phyloP scores from a whole-genome alignment of 2,797 vertebrate species.

The Linurgus olivaceus region DNA sequence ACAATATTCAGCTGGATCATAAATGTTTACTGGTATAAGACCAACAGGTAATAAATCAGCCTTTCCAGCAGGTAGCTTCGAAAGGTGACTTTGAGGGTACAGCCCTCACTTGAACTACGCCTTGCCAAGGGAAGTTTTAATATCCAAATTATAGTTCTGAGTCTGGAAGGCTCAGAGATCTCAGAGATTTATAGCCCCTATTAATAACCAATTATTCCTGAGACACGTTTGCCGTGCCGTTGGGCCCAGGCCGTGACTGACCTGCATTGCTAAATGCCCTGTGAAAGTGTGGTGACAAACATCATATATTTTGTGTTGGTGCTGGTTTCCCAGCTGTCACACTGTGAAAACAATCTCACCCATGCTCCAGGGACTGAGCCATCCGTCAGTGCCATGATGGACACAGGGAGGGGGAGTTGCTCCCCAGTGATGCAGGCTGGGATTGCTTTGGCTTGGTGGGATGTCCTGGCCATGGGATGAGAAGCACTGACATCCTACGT shows the following conservation, averaged over 20 bases:
- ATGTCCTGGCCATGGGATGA: background rate
- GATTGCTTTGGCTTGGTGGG: background rate
- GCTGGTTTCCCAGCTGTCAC: conserved; percentile 8
- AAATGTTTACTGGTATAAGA: conserved; percentile 55
- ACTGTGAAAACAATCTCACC: background rate
- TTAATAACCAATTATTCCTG: conserved; percentile 71
- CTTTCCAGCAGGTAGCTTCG: background rate
- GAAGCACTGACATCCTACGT: rapidly evolving
- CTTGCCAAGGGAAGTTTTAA: conserved; percentile 58
- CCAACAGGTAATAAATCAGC: conserved; percentile 62
- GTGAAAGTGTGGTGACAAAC: conserved; percentile 49
- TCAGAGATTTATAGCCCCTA: conserved; percentile 61
- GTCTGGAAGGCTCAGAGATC: conserved; percentile 27
- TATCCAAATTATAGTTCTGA: conserved; percentile 55
- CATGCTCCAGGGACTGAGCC: background rate
- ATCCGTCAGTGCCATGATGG: background rate
- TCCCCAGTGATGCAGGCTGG: background rate
- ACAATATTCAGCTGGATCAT: background rate
- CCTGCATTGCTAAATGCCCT: conserved; percentile 53
- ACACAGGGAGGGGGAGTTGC: background rate
- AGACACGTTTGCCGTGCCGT: background rate
- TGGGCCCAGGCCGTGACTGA: background rate
- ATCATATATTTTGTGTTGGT: conserved; percentile 26
- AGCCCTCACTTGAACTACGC: conserved; percentile 31
- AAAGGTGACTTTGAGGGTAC: conserved; percentile 68